Evolutionary conservation across 92 coral and sea anemone species (phyloP), one percentile per base, ranked within the genome.

Genomic region (Ricordea florida): DNA sequence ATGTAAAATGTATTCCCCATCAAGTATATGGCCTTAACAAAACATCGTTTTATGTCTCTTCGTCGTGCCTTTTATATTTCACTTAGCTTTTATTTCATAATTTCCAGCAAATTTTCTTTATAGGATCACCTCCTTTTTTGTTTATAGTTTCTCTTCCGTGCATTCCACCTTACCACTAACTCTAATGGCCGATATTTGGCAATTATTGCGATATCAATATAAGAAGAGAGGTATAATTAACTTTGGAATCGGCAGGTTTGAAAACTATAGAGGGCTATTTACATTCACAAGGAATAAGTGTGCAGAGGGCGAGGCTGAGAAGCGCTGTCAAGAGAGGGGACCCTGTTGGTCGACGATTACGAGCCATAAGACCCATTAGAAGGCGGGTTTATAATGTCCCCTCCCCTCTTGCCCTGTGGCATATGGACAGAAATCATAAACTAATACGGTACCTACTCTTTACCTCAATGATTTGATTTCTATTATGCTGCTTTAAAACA

Each of bases 251-350:
- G 14, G 26, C 29, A 57, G 85, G 93, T 6, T 76, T 69, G 30
- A 62, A 83, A 36, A 45, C 68, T 34, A 71, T 82, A 80, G 68
- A 70, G 49, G 93, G 93, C 25, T 82, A 70, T 48, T 85, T 88
- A 1, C 36, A 38, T 17, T 78, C 89, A 22, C 43, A 73, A 64
- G 85, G 86, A 8, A 18, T 76, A 14, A 72, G 57, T 24, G 73
- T 83, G 9, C 89, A 88, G 47, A 75, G 84, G 55, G 31, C 57
- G n/a, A 55, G 86, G 25, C 57, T 88, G 14, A 88, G 86, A 42
- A 80, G 84, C 30, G 58, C 85, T 27, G 55, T 78, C 62, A 78
- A 79, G 40, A 77, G 90, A 57, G 72, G 57, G 26, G 93, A 88
- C 49, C 93, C 86, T 44, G 79, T 76, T 16, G 85, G 93, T 15